Conservation (phyloP, 2,113 vertebrate genomes). For the Crotalus helleri region DNA sequence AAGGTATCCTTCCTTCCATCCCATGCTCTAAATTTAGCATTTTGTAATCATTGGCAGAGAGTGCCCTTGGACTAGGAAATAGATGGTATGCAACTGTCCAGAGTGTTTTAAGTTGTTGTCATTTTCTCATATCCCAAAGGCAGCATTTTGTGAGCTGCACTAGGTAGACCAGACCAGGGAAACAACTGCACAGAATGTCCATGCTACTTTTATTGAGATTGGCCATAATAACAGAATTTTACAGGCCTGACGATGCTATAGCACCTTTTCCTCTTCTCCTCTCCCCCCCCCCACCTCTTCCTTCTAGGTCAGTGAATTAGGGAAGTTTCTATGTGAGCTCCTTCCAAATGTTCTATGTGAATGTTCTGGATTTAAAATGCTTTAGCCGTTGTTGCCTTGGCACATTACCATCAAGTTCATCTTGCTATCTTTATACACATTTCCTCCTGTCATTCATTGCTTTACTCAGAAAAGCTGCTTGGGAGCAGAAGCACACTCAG, state of each 20-base stretch:
- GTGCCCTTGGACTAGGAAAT: neutral
- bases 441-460: neutral
- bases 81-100: neutral
- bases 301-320: neutral
- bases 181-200: neutral
- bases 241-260: neutral
- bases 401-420: neutral
- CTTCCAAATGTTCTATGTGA: neutral
- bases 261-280: neutral
- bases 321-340: neutral
- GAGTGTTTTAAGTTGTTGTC: neutral
- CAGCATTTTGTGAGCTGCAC: neutral
- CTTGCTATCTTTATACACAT: neutral
- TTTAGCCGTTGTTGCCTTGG: neutral
- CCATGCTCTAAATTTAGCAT: neutral
- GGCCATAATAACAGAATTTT: neutral
- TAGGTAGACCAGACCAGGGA: neutral
- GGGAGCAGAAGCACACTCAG: neutral
- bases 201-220: neutral
- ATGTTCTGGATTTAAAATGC: neutral
- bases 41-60: neutral
- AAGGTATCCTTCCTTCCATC: neutral
- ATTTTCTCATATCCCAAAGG: neutral
- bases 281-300: neutral
- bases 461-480: neutral